These are phyloP conservation scores for Heterocephalus glaber DNA, from an alignment of 2,113 vertebrate species.

Conservation along the genomic window DNA sequence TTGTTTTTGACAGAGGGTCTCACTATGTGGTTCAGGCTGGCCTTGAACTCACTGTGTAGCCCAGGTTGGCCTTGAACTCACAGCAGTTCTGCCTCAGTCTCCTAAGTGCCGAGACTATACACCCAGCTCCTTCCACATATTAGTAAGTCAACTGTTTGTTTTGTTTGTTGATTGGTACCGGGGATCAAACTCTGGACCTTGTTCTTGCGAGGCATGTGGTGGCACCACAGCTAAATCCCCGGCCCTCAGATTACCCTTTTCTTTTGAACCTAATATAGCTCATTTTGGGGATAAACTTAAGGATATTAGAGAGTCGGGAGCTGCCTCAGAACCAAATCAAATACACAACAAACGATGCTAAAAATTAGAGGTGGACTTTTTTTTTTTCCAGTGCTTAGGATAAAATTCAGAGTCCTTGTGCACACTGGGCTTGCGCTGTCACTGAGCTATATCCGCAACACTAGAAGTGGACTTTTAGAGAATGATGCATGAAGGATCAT, in stretches of 20 bases:
- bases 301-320: neutral
- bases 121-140: neutral
- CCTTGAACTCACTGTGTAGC: neutral
- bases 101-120: neutral
- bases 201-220: too few species aligned
- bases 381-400: neutral
- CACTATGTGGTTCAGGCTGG: neutral
- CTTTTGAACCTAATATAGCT: neutral
- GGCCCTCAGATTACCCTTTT: neutral
- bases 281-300: neutral
- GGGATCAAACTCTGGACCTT: too few species aligned
- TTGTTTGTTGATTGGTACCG: too few species aligned
- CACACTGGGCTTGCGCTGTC: neutral
- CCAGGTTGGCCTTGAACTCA: neutral
- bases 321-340: neutral
- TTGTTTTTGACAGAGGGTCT: neutral
- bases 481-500: neutral
- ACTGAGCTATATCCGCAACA: neutral
- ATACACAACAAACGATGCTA: neutral
- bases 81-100: neutral
- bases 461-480: neutral
- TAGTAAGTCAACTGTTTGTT: too few species aligned
- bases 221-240: too few species aligned
- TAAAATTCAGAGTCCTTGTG: neutral
- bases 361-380: neutral